Evolutionary conservation across 2,797 vertebrate species (phyloP), one percentile per base, ranked within the genome.

Genomic region (Anguilla anguilla): DNA sequence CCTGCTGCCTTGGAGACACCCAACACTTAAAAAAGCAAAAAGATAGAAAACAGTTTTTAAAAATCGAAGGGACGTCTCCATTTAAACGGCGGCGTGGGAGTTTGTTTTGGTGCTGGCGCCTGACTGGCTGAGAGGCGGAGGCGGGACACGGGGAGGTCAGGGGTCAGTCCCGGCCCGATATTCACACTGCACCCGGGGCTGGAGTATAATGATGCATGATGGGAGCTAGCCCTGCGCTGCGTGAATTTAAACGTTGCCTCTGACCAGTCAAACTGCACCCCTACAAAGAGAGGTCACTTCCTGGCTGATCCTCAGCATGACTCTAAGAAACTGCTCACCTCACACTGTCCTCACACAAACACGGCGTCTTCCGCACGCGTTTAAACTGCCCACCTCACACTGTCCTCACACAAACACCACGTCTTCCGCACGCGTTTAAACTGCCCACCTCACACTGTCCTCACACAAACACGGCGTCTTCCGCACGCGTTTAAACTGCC

Each of bases 161-260:
- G 69, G 86, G 83, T 79, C 86, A 88, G 61, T 89, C 83, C 59
- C 61, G n/a, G 67, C 81, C 87, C 72, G 86, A 84, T 86, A 89
- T 87, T 91, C 88, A 88, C 89, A 86, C 82, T 53, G 39, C 84
- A 85, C 77, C 87, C 43, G 51, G n/a, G 83, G n/a, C 86, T 86
- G 59, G 86, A 64, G 86, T 67, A 53, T 89, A 89, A 92, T 83
- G 87, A 91, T 77, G 86, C 69, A 85, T 28, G 86, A 87, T 7
- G 67, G 46, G 57, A 83, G 55, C 82, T 85, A 79, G 82, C 39
- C 67, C 39, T 11, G 19, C 55, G 69, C 39, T n/a, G 84, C 49
- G 72, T 82, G 88, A 86, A 83, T 88, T 51, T 69, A 86, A 89
- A 89, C 86, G 72, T 46, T 61, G 69, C 88, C 87, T 87, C 86